phyloP scores from a whole-genome alignment of 2,888 invertebrate species.

The Yponomeuta evonymella region DNA sequence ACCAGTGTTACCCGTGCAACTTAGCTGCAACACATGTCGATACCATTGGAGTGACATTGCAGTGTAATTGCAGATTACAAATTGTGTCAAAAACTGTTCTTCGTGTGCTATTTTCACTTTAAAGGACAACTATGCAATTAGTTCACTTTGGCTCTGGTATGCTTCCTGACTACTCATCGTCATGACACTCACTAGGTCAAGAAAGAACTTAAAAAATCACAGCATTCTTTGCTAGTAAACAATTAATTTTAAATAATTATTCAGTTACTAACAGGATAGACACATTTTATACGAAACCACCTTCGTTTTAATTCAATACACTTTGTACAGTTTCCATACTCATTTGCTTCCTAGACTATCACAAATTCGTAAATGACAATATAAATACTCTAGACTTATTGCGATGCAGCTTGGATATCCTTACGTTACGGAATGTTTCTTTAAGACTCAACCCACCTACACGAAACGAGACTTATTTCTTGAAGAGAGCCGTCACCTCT shows the following conservation, averaged over 20 bases:
- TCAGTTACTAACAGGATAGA: not conserved
- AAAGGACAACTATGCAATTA: no score
- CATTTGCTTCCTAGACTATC: constrained; percentile 29
- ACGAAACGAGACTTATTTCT: constrained; percentile 40
- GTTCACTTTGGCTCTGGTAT: not conserved
- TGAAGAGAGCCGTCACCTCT: constrained; percentile 70
- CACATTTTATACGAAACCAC: not conserved
- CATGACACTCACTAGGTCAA: not conserved
- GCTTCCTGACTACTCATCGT: not conserved
- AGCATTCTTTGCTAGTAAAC: not conserved
- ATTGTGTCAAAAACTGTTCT: no score
- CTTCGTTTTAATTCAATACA: not conserved
- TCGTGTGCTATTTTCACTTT: no score
- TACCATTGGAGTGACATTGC: no score
- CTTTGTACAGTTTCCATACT: not conserved
- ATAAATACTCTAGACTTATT: constrained; percentile 43
- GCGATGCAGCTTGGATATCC: constrained; percentile 32
- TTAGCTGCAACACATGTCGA: no score
- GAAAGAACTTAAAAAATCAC: not conserved
- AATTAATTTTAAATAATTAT: no score
- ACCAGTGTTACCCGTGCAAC: no score
- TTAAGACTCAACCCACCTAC: not conserved
- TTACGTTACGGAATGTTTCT: constrained; percentile 26
- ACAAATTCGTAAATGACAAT: constrained; percentile 27
- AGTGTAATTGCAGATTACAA: no score